These are phyloP conservation scores for Urocyon cinereoargenteus DNA, from an alignment of 2,797 vertebrate genomes.

Conservation along the genomic window DNA sequence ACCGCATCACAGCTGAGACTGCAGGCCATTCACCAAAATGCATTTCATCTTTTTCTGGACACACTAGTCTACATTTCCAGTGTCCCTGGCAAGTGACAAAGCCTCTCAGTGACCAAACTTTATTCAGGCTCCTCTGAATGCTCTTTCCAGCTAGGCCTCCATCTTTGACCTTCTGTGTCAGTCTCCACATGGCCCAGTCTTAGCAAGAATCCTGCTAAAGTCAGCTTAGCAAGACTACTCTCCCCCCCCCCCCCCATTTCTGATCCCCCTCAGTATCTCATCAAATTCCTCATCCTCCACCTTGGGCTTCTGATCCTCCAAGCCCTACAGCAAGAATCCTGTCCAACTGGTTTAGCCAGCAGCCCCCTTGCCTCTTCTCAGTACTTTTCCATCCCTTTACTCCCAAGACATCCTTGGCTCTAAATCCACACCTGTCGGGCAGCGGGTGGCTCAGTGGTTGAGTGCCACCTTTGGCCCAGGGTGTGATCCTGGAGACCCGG, in stretches of 20 bases:
- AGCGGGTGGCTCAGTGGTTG: no score
- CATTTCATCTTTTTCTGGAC: neutral
- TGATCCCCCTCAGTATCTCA: neutral
- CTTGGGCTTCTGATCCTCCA: neutral
- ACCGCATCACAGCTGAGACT: neutral
- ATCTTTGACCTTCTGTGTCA: neutral
- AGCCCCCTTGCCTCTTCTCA: neutral
- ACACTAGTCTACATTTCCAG: neutral
- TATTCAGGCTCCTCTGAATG: neutral
- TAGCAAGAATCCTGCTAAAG: neutral
- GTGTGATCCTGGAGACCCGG: no score
- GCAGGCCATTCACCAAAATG: neutral
- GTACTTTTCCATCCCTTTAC: neutral
- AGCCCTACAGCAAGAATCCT: neutral
- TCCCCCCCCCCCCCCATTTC: neutral
- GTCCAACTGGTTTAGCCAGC: neutral
- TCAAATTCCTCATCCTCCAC: neutral
- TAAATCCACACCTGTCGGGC: no score
- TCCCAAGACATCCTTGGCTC: neutral
- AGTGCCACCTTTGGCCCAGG: no score
- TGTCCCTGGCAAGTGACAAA: neutral
- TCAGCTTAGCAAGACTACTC: neutral
- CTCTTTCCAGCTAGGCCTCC: neutral
- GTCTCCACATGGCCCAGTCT: neutral
- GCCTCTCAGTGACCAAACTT: neutral